Conservation (phyloP, 2,888 invertebrate genomes). For the Disparrhopalites patrizii region DNA sequence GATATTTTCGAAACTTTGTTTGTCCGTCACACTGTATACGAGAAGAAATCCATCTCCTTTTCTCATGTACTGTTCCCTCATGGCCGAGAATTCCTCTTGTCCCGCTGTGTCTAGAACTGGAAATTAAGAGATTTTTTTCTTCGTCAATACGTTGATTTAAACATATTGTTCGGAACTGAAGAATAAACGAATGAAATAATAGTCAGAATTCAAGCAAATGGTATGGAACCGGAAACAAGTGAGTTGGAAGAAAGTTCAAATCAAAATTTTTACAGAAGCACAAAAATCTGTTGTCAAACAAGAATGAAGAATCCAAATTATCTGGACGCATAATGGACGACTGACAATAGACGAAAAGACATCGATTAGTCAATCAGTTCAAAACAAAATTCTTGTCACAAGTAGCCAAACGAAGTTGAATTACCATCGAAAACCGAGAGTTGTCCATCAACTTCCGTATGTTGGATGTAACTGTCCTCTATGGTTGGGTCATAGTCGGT, state of each 20-base stretch:
- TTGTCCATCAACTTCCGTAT: slow-evolving; percentile 87
- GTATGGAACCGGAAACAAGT: no score
- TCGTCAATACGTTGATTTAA: no score
- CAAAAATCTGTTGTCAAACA: not conserved
- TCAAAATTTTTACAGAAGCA: no score
- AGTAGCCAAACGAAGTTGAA: no score
- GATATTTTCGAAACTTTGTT: slow-evolving; percentile 84
- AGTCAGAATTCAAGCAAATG: no score
- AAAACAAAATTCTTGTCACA: no score
- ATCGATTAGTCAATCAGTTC: no score
- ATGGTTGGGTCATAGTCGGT: slow-evolving; percentile 95
- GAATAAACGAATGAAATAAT: no score
- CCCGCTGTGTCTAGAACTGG: slow-evolving; percentile 89
- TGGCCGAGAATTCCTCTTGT: slow-evolving; percentile 93
- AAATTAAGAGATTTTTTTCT: slow-evolving; percentile 48
- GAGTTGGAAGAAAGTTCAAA: no score
- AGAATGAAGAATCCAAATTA: not conserved
- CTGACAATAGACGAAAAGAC: not conserved
- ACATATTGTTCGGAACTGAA: no score
- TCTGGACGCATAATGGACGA: not conserved
- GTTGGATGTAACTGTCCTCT: slow-evolving; percentile 90
- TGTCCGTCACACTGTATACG: slow-evolving; percentile 89
- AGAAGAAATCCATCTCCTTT: slow-evolving; percentile 90
- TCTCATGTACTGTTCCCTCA: slow-evolving; percentile 89
- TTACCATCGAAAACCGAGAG: slow-evolving; percentile 87